A percentile compares a stretch with the other conserved stretches of the same genome.
phyloP scores from a whole-genome alignment of 2,888 invertebrate genomes.

The Drepanosiphum platanoidis region DNA sequence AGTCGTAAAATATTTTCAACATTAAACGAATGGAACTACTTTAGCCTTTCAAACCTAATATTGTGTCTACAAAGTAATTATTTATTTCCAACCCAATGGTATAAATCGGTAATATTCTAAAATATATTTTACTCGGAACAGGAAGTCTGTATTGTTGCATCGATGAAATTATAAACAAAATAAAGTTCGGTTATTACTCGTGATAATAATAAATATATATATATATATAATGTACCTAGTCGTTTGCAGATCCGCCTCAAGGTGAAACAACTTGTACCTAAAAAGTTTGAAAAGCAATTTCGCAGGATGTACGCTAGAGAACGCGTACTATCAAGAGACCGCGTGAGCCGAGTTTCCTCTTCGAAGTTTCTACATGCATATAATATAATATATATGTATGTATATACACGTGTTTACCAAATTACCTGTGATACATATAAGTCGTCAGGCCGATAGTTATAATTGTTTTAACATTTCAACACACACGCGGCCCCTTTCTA shows the following conservation, averaged over 20 bases:
- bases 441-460: neutral
- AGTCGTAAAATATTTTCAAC: too few relatives aligned
- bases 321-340: neutral
- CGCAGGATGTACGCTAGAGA: too few relatives aligned
- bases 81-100: too few relatives aligned
- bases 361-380: slow-evolving; percentile 10
- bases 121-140: too few relatives aligned
- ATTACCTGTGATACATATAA: slow-evolving; percentile 3
- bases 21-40: too few relatives aligned
- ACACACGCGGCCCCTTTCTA: neutral
- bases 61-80: too few relatives aligned
- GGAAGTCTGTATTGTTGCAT: neutral
- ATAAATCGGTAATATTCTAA: too few relatives aligned
- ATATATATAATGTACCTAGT: neutral
- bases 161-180: neutral
- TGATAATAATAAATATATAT: neutral
- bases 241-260: slow-evolving; percentile 8
- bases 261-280: neutral
- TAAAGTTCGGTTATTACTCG: too few relatives aligned
- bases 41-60: too few relatives aligned
- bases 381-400: too few relatives aligned
- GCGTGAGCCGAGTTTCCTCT: neutral
- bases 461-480: slow-evolving; percentile 7
- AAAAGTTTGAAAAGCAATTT: slow-evolving; percentile 48
- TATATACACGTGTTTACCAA: slow-evolving; percentile 31